Conservation (phyloP, 2,113 vertebrate species). For the Neoarius graeffei region DNA sequence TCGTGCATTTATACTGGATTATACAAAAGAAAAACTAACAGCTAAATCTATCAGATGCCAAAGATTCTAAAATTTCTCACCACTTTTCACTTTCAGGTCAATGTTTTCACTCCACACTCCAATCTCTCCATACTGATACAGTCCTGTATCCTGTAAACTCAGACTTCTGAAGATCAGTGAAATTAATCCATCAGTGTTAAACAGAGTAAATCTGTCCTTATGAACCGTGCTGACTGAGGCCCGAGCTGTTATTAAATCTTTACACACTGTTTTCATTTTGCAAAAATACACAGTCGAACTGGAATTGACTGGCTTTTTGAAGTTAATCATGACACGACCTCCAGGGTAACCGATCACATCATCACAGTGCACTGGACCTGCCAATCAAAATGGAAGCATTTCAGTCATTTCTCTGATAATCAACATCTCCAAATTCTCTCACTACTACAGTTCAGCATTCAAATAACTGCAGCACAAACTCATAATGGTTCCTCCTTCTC, state of each 20-base stretch:
- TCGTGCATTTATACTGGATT: background rate
- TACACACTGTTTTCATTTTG: background rate
- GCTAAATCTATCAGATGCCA: background rate
- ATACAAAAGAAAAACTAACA: background rate
- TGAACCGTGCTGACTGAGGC: background rate
- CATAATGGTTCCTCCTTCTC: no score
- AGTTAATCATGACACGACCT: background rate
- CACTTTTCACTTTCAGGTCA: background rate
- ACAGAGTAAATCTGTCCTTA: constrained; percentile 14
- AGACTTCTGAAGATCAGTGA: constrained; percentile 28
- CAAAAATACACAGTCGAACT: background rate
- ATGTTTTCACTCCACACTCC: background rate
- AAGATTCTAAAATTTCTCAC: background rate
- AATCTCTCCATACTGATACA: background rate
- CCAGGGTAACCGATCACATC: constrained; percentile 1
- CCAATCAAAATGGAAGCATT: no score
- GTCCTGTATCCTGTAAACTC: background rate
- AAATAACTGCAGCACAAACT: no score
- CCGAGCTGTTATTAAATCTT: background rate
- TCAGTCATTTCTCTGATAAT: no score
- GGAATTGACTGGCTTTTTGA: no score
- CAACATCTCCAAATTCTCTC: no score
- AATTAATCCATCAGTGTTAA: background rate
- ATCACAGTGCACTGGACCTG: background rate
- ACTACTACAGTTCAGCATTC: no score